These are phyloP conservation scores for Contarinia nasturtii DNA, from an alignment of 1,140 invertebrate genomes.

Conservation along the genomic window DNA sequence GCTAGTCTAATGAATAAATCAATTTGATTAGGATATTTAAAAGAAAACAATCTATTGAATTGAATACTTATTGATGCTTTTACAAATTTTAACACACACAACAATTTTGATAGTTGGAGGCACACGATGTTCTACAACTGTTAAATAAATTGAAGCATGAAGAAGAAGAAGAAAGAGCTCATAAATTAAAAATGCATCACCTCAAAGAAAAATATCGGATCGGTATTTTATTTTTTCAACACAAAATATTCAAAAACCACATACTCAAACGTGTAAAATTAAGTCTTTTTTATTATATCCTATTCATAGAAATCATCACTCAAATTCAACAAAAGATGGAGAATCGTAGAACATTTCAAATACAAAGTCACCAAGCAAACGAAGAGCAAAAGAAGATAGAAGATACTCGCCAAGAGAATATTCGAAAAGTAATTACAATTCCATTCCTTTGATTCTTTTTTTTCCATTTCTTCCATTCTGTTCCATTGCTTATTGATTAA, in stretches of 20 bases:
- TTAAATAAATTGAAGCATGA: slow-evolving; percentile 24
- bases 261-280: too few relatives aligned
- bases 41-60: too few relatives aligned
- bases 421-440: too few relatives aligned
- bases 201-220: slow-evolving; percentile 11
- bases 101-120: too few relatives aligned
- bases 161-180: slow-evolving; percentile 22
- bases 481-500: too few relatives aligned
- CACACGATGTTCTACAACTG: slow-evolving; percentile 34
- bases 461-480: too few relatives aligned
- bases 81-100: too few relatives aligned
- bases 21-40: too few relatives aligned
- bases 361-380: slow-evolving; percentile 7
- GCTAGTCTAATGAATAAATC: too few relatives aligned
- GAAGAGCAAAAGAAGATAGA: slow-evolving; percentile 36
- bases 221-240: slow-evolving; percentile 10
- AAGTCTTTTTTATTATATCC: not conserved
- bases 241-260: too few relatives aligned
- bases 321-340: not conserved
- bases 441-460: too few relatives aligned
- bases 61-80: too few relatives aligned
- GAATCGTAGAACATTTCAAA: not conserved
- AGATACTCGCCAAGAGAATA: slow-evolving; percentile 17
- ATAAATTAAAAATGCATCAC: slow-evolving; percentile 7
- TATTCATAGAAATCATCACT: not conserved